Percentiles rank a stretch among this genome's conserved stretches.
Evolutionary conservation across 2,113 vertebrate species (phyloP).

Genomic region (Poecilia latipinna): DNA sequence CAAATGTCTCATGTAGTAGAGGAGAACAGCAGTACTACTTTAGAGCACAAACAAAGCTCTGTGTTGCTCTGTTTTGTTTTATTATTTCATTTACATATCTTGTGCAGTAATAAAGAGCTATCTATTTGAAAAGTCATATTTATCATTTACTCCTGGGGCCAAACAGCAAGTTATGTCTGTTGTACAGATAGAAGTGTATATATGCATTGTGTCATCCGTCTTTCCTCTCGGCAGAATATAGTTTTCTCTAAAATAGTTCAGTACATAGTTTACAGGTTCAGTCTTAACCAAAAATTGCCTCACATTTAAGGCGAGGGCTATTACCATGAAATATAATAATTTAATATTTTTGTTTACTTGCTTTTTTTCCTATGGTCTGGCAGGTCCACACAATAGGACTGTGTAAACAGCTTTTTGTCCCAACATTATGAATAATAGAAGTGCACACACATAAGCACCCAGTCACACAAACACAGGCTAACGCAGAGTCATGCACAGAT

Average conservation of each 20-base stretch:
- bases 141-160: constrained; percentile 61
- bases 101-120: constrained; percentile 48
- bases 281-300: not conserved
- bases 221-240: constrained; percentile 22
- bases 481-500: constrained; percentile 15
- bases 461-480: not conserved
- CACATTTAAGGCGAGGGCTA: not conserved
- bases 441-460: not conserved
- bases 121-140: constrained; percentile 55
- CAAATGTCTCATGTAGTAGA: constrained; percentile 33
- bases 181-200: constrained; percentile 56
- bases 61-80: constrained; percentile 9
- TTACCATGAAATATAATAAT: constrained; percentile 1
- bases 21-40: constrained; percentile 46
- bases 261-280: not conserved
- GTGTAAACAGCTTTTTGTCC: constrained; percentile 13
- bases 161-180: constrained; percentile 64
- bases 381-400: not conserved
- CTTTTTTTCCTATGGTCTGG: not conserved
- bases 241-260: constrained; percentile 28
- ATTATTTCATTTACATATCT: constrained; percentile 10
- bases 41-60: constrained; percentile 47
- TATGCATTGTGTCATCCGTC: constrained; percentile 17
- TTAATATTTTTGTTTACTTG: constrained; percentile 11
- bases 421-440: constrained; percentile 28